Evolutionary conservation across 1,140 invertebrate species (phyloP), one percentile per base, ranked within the genome.

Genomic region (Lasaia peninsularis): DNA sequence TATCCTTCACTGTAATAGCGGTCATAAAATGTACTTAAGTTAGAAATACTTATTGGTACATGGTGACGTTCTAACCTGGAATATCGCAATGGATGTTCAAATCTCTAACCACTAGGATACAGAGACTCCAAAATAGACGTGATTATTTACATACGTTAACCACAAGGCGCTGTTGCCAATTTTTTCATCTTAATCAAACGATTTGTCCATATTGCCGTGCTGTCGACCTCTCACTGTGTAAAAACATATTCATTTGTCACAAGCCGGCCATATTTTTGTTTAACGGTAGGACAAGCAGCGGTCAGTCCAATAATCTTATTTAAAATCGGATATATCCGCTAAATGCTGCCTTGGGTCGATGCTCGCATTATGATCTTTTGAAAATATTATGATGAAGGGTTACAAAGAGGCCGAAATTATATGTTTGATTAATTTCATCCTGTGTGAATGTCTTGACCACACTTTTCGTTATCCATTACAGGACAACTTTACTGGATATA

Each of bases 301-400:
- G 70, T 80, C 80, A 75, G 62, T 75, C 67, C 69, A 73, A 80
- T 80, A 82, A 28, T 28, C 24, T 78, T 80, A 87, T 85, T 87
- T 84, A 75, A 76, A 82, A 78, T 69, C 65, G 69, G 24, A 28
- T 61, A 76, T 79, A 80, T 70, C 69, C 56, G 65, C 66, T 70
- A 68, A 71, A 71, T 68, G 69, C 69, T 60, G 54, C 59, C 50
- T 60, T 69, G 69, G 82, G 82, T 83, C 78, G 71, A 70, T 56
- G 78, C 56, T 69, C 78, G 65, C 32, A 58, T 52, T 63, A 71
- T 68, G 75, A 77, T 71, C 70, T 63, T 59, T 67, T 44, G 74
- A 71, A 71, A 77, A 62, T 65, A 50, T 44, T 40, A 28, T 50
- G 58, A 44, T 37, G 52, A 60, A 55, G 58, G 52, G 44, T 60